Evolutionary conservation across 2,888 invertebrate genomes (phyloP).

Genomic region (Nymphalis c-album): DNA sequence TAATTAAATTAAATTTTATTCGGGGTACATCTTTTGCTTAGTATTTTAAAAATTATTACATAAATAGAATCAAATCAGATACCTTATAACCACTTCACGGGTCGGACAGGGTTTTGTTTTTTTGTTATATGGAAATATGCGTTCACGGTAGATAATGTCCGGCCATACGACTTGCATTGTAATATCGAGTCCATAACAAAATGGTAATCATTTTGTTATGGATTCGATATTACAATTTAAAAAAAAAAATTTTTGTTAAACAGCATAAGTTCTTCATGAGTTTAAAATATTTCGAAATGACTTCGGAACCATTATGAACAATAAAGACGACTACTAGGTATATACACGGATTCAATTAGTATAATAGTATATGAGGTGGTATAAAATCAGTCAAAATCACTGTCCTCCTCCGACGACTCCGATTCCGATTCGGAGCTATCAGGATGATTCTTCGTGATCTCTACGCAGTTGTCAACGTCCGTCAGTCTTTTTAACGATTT

Average conservation of each 20-base stretch:
- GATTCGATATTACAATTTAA: no score
- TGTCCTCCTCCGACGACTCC: constrained; percentile 63
- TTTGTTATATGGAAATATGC: constrained; percentile 1
- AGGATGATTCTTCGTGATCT: constrained; percentile 77
- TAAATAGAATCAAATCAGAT: no score
- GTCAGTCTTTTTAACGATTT: constrained; percentile 75
- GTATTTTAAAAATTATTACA: no score
- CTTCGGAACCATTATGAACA: neutral
- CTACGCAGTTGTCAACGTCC: constrained; percentile 77
- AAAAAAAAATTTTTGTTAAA: no score
- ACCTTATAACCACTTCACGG: no score
- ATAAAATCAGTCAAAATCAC: constrained; percentile 65
- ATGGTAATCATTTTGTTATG: no score
- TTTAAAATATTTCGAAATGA: neutral
- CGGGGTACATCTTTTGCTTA: no score
- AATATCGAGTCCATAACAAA: no score
- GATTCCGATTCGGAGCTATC: constrained; percentile 76
- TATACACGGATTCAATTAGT: neutral
- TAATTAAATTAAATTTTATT: no score
- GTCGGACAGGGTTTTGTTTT: no score
- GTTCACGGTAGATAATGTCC: neutral
- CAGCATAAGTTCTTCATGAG: no score
- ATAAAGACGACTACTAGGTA: neutral
- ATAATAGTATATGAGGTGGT: neutral
- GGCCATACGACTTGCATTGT: no score